Conservation (phyloP, 1,140 invertebrate species). For the Drosophila kepulauana region DNA sequence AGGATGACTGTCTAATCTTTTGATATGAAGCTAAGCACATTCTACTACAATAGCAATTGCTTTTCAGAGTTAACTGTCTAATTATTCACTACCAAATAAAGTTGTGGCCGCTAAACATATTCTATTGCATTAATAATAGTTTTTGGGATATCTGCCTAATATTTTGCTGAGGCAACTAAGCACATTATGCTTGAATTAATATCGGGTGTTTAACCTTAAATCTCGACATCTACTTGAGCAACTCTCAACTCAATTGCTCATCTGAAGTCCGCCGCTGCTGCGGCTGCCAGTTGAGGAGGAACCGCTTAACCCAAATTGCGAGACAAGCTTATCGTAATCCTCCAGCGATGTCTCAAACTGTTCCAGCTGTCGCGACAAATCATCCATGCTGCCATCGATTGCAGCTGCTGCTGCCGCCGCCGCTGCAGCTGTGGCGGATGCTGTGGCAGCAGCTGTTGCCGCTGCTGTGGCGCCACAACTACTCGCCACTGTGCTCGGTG, state of each 20-base stretch:
- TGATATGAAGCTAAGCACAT: too few species aligned
- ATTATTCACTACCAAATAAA: too few species aligned
- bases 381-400: slow-evolving; percentile 86
- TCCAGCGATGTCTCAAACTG: slow-evolving; percentile 90
- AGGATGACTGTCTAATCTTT: too few species aligned
- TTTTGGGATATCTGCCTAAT: too few species aligned
- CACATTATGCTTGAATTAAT: too few species aligned
- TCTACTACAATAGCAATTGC: too few species aligned
- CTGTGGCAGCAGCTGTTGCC: slow-evolving; percentile 80
- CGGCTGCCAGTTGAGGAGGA: slow-evolving; percentile 79
- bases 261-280: slow-evolving; percentile 78
- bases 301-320: slow-evolving; percentile 87
- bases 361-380: slow-evolving; percentile 90
- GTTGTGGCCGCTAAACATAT: too few species aligned
- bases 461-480: slow-evolving; percentile 74
- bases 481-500: slow-evolving; percentile 38
- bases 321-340: slow-evolving; percentile 91
- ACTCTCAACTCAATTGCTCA: slow-evolving; percentile 75
- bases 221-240: slow-evolving; percentile 9
- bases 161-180: too few species aligned
- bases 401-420: slow-evolving; percentile 34
- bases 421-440: slow-evolving; percentile 82
- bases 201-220: slow-evolving; percentile 4
- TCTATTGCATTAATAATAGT: too few species aligned
- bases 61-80: too few species aligned